phyloP scores from a whole-genome alignment of 2,888 invertebrate genomes.

The Chaetoderma sp. region DNA sequence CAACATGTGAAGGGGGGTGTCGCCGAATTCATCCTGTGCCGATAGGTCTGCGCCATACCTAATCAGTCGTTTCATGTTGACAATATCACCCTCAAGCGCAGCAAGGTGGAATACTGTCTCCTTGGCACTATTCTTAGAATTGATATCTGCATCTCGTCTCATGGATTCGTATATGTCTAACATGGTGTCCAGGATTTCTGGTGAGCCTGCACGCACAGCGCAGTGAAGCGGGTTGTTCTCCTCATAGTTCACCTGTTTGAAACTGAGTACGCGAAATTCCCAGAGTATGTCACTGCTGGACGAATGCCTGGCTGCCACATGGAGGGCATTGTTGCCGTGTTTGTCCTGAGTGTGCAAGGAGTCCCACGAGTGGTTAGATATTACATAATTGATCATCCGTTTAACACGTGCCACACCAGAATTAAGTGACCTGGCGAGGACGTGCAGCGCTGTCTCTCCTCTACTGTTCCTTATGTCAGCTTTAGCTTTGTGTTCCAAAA shows the following conservation, averaged over 20 bases:
- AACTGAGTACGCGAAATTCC: slow-evolving; percentile 54
- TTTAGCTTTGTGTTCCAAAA: slow-evolving; percentile 54
- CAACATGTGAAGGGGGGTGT: slow-evolving; percentile 59
- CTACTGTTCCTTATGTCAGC: slow-evolving; percentile 54
- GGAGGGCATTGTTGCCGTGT: slow-evolving; percentile 61
- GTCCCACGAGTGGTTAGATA: slow-evolving; percentile 63
- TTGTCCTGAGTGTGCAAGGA: slow-evolving; percentile 59
- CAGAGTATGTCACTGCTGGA: slow-evolving; percentile 51
- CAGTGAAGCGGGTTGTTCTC: slow-evolving; percentile 56
- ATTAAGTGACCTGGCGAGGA: slow-evolving; percentile 46
- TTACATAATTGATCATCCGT: slow-evolving; percentile 57
- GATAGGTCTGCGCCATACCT: slow-evolving; percentile 52
- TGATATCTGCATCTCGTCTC: slow-evolving; percentile 55
- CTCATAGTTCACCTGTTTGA: slow-evolving; percentile 52
- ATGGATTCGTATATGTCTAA: slow-evolving; percentile 55
- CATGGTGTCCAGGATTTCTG: slow-evolving; percentile 52
- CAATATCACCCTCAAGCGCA: slow-evolving; percentile 33
- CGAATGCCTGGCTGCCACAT: slow-evolving; percentile 59
- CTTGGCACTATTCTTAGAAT: slow-evolving; percentile 43
- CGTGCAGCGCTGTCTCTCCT: slow-evolving; percentile 61
- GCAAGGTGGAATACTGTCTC: slow-evolving; percentile 54
- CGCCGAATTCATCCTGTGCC: slow-evolving; percentile 46
- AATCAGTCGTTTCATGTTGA: slow-evolving; percentile 44
- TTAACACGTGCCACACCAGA: slow-evolving; percentile 48
- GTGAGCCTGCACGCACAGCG: slow-evolving; percentile 48